Base-by-base conservation (phyloP, 2,113 vertebrate species). In the Trichechus manatus region DNA sequence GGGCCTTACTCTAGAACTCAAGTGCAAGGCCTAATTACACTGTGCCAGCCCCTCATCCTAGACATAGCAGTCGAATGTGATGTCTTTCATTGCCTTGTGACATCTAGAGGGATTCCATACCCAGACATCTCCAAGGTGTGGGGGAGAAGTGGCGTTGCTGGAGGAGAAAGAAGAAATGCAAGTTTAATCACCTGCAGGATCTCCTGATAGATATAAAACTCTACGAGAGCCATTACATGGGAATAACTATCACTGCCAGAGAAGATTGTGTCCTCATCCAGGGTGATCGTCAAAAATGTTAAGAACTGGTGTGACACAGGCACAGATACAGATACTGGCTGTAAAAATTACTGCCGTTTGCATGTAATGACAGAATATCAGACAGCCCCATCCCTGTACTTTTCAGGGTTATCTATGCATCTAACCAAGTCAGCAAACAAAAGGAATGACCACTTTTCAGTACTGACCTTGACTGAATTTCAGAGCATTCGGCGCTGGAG, bases 351-450 rank as follows among this genome's bases (percentile, higher is more conserved):
- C 70, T 93, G 72, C 14, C n/a, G 4, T 61, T 42, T 44, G 8
- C 15, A 0, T 70, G 8, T 29, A 39, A 90, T 53, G 83, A 56
- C 6, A 2, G 2, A 68, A 27, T 70, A 70, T 47, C 17, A 80
- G 27, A 36, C 22, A 50, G 8, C 13, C 10, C 11, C 3, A 36
- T 36, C 8, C 19, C 61, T 10, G 0, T 2, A 44, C 7, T 27
- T 44, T 91, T 36, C 53, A 22, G 31, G 22, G 42, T 81, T 42
- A 33, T 31, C 29, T 33, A 82, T 53, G 61, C 13, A 64, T 33
- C 31, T 70, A 64, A 79, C 36, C 85, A 83, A 75, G 11, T 80
- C 77, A 93, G 15, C 15, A 81, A 25, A 36, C 9, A 50, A 61
- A 53, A 75, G 29, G 89, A 63, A 61, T 19, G 50, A 75, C 11